Evolutionary conservation across 2,797 vertebrate species (phyloP), one percentile per base, ranked within the genome.

Genomic region (Holocentrus rufus): DNA sequence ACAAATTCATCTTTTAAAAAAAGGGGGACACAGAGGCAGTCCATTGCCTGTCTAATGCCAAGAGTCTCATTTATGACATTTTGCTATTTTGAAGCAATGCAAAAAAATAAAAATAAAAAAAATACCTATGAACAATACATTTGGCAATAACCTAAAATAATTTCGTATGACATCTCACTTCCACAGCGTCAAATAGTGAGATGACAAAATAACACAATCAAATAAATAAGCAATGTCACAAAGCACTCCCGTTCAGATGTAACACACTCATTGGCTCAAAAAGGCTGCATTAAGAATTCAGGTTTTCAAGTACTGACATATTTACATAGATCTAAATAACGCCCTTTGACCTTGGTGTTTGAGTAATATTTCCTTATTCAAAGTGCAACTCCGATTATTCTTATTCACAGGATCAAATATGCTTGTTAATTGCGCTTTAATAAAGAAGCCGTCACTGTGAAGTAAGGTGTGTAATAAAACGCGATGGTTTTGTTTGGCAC

Each of bases 401-500:
- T 54, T 78, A 65, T 59, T 54, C 20, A 76, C 30, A 23, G 25
- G 27, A 25, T 75, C 44, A 80, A 73, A 82, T 57, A 75, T 31
- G 67, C 20, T 23, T 9, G 0, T 54, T 62, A 17, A 8, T 11
- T 36, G 9, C 64, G 34, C 5, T 18, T 23, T 31, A 76, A 68
- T 23, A 65, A 53, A 77, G 27, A 59, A 17, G 22, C 20, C 53
- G 27, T 25, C 47, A 56, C 47, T 18, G 15, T 20, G 39, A 49
- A 57, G 13, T 53, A 74, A 66, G 25, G 17, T 77, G 72, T 4
- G 7, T 27, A 57, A 15, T 13, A 17, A 59, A 76, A 83, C 61
- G 66, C 22, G 49, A 56, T 18, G 11, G 22, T 70, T 84, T 78
- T 50, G 55, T 74, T 81, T 86, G 85, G 80, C 80, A 89, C 79